Conservation (phyloP, 2,113 vertebrate species). For the Zosterops hypoxanthus region DNA sequence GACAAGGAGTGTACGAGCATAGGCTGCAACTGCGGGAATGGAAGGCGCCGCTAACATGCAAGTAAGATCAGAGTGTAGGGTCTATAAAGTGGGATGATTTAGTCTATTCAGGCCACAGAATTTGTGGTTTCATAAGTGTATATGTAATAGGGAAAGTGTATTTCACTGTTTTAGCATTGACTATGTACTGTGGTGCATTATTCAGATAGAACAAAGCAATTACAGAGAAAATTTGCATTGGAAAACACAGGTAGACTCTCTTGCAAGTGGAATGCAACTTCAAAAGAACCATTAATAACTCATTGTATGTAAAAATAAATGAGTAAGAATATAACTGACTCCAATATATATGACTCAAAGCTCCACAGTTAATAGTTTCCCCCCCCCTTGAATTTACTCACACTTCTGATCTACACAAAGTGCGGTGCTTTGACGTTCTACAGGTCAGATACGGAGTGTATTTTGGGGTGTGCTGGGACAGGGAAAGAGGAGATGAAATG, state of each 20-base stretch:
- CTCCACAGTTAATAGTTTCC: background rate
- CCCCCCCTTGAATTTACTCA: background rate
- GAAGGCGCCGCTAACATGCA: accelerated
- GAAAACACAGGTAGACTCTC: background rate
- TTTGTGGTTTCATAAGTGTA: background rate
- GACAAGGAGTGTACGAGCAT: background rate
- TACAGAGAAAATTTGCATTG: background rate
- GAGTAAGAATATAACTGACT: background rate
- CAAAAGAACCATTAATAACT: background rate
- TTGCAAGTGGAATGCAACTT: background rate
- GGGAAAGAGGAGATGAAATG: background rate
- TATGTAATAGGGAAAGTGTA: background rate
- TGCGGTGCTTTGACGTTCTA: background rate
- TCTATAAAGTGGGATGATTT: background rate
- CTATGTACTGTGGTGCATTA: background rate
- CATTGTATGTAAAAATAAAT: background rate
- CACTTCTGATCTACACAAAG: background rate
- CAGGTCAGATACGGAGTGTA: background rate
- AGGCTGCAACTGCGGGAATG: background rate
- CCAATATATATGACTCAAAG: background rate
- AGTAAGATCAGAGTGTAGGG: accelerated
- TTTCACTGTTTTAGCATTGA: background rate
- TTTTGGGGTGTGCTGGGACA: background rate
- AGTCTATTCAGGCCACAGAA: background rate
- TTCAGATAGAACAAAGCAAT: background rate